A percentile compares a stretch with the other conserved stretches of the same genome.
phyloP scores from a whole-genome alignment of 2,113 vertebrate species.

The Bucco capensis region DNA sequence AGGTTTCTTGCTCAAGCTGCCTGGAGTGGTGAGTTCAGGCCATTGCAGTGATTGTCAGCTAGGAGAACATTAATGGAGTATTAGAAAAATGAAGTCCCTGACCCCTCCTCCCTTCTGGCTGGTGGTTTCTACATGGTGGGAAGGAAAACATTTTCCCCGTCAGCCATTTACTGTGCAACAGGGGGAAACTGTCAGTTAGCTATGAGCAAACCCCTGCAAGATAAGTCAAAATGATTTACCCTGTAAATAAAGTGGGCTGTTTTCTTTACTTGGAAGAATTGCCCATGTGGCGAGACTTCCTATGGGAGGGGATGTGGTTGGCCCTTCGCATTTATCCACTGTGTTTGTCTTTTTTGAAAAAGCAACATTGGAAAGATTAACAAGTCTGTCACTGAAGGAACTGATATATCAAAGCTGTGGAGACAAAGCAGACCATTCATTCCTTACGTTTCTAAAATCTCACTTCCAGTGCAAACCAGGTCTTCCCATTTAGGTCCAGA shows the following conservation, averaged over 20 bases:
- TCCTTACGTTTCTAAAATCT: conserved; percentile 56
- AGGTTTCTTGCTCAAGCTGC: conserved; percentile 56
- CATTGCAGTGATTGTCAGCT: conserved; percentile 65
- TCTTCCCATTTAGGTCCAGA: conserved; percentile 50
- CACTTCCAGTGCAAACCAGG: conserved; percentile 49
- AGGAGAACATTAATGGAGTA: conserved; percentile 69
- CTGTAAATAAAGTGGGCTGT: conserved; percentile 74
- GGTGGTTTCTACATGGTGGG: conserved; percentile 73
- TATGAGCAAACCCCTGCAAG: conserved; percentile 66
- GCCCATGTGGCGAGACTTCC: conserved; percentile 73
- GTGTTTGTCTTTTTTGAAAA: conserved; percentile 73
- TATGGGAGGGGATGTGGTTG: conserved; percentile 73
- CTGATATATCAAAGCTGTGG: conserved; percentile 71
- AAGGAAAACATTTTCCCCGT: conserved; percentile 75
- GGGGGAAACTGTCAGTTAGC: conserved; percentile 71
- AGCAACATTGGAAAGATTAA: conserved; percentile 73
- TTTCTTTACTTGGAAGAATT: conserved; percentile 74
- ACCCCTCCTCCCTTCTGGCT: conserved; percentile 63
- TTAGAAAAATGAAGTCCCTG: conserved; percentile 63
- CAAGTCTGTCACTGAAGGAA: conserved; percentile 71
- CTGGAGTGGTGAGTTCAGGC: conserved; percentile 57
- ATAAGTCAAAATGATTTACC: conserved; percentile 77
- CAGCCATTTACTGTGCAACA: conserved; percentile 73
- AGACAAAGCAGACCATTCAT: conserved; percentile 73
- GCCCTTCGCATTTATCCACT: conserved; percentile 68